phyloP scores from a whole-genome alignment of 2,113 vertebrate species.

The Amia ocellicauda region DNA sequence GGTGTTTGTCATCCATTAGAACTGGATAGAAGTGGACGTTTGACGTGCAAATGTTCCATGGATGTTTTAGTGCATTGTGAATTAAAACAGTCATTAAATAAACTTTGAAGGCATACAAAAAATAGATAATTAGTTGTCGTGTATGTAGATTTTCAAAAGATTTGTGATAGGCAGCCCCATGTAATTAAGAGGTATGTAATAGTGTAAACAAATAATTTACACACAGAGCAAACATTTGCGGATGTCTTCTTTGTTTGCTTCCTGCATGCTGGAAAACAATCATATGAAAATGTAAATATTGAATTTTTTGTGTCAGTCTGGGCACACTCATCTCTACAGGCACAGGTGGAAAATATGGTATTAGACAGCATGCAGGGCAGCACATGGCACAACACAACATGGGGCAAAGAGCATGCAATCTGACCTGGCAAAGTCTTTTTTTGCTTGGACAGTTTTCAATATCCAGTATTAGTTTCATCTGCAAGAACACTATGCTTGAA shows the following conservation, averaged over 20 bases:
- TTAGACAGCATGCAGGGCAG: slow-evolving; percentile 66
- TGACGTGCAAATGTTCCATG: too few relatives aligned
- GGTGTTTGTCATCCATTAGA: too few relatives aligned
- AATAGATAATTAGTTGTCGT: too few relatives aligned
- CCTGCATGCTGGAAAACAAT: slow-evolving; percentile 35
- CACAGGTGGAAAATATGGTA: slow-evolving; percentile 74
- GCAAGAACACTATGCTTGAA: slow-evolving; percentile 21
- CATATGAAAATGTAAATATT: slow-evolving; percentile 52
- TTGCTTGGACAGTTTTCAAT: slow-evolving; percentile 44
- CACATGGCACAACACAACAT: slow-evolving; percentile 77
- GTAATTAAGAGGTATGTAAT: slow-evolving; percentile 10
- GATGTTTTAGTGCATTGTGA: too few relatives aligned
- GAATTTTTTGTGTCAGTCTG: slow-evolving; percentile 29
- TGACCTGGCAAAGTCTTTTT: slow-evolving; percentile 43
- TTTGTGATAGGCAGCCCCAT: slow-evolving; percentile 15
- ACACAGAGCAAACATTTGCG: slow-evolving; percentile 33
- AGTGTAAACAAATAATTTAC: slow-evolving; percentile 34
- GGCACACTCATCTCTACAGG: slow-evolving; percentile 40
- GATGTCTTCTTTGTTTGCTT: slow-evolving; percentile 33
- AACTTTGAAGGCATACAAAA: too few relatives aligned
- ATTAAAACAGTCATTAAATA: too few relatives aligned
- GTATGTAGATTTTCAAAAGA: too few relatives aligned
- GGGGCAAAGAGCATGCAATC: slow-evolving; percentile 64
- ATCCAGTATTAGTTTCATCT: slow-evolving; percentile 38
- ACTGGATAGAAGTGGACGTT: too few relatives aligned